Percentiles rank a stretch among this genome's conserved stretches.
phyloP scores from a whole-genome alignment of 2,797 vertebrate genomes.

The Amazona ochrocephala region DNA sequence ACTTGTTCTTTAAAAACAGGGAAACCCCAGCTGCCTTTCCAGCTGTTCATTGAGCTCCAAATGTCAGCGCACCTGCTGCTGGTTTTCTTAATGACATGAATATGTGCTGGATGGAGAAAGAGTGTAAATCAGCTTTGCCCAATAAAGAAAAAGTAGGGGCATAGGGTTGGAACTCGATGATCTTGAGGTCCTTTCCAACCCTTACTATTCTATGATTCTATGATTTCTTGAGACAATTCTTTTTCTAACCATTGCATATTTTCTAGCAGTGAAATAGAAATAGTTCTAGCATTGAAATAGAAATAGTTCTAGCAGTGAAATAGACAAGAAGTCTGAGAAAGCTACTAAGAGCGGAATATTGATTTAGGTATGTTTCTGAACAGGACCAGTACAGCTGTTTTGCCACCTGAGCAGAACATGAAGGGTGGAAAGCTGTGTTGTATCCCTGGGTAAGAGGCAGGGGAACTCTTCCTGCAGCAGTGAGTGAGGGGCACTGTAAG shows the following conservation, averaged over 20 bases:
- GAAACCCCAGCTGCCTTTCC: constrained; percentile 44
- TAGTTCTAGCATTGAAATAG: too few species aligned
- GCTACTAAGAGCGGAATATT: not conserved
- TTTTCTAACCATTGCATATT: not conserved
- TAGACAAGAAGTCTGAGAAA: not conserved
- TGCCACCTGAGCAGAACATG: not conserved
- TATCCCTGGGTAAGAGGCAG: not conserved
- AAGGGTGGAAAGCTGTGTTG: not conserved
- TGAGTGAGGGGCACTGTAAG: accelerated
- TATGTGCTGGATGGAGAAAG: not conserved
- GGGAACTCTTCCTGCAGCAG: not conserved
- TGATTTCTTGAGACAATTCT: not conserved
- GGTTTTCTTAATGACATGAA: not conserved
- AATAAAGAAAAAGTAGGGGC: not conserved
- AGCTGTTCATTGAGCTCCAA: constrained; percentile 33
- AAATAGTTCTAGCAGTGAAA: too few species aligned
- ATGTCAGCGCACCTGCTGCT: constrained; percentile 34
- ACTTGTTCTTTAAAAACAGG: not conserved
- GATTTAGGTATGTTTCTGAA: not conserved
- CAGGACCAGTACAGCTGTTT: not conserved
- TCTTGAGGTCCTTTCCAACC: too few species aligned
- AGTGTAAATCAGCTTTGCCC: not conserved
- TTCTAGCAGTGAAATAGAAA: not conserved
- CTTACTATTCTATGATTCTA: too few species aligned
- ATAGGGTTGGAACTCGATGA: too few species aligned